Conservation (phyloP, 2,888 invertebrate species). For the Drosophila nigricruria region DNA sequence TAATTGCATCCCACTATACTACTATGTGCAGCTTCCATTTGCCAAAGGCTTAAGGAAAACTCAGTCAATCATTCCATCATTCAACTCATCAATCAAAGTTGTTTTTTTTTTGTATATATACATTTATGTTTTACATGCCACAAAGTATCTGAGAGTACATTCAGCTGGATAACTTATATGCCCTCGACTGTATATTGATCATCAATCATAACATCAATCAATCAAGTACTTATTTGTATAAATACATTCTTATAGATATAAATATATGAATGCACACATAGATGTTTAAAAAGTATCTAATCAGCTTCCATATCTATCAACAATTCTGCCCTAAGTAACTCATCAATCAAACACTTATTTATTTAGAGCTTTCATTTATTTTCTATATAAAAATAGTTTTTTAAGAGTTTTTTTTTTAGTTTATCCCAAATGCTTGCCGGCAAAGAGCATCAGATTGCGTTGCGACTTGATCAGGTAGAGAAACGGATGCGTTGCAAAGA, state of each 20-base stretch:
- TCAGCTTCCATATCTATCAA: background rate
- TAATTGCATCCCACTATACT: too few species aligned
- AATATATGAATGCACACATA: too few species aligned
- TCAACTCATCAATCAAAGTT: too few species aligned
- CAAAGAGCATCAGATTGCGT: slow-evolving; percentile 52
- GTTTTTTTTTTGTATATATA: background rate
- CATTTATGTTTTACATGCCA: background rate
- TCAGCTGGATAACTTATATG: background rate
- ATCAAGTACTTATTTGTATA: background rate
- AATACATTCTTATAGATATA: too few species aligned
- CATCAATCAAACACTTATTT: slow-evolving; percentile 5
- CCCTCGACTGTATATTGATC: background rate
- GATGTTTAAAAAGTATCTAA: background rate
- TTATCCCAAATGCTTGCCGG: slow-evolving; percentile 56
- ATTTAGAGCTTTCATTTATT: slow-evolving; percentile 10
- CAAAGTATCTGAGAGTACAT: background rate
- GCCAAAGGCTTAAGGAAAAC: too few species aligned
- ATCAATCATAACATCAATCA: slow-evolving; percentile 5
- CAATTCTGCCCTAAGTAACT: background rate
- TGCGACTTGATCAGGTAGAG: slow-evolving; percentile 52
- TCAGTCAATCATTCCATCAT: too few species aligned
- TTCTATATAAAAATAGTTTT: slow-evolving; percentile 3
- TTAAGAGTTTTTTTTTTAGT: background rate
- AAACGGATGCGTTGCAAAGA: slow-evolving; percentile 65
- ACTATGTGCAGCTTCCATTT: too few species aligned